Evolutionary conservation across 92 coral and sea anemone species (phyloP).

Genomic region (Ricordea florida): DNA sequence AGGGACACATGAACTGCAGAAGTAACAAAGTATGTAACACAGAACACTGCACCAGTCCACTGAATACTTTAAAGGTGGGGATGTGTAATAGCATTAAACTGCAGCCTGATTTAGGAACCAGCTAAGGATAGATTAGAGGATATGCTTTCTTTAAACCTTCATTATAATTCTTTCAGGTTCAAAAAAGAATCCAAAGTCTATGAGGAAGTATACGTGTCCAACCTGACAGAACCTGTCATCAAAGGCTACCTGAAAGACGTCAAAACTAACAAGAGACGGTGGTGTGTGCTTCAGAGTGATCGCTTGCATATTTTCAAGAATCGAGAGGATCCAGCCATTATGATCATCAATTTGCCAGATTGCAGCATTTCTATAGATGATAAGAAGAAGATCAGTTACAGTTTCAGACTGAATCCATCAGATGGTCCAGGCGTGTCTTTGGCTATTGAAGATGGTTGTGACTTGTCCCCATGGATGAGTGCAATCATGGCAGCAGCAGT

Average conservation of each 20-base stretch:
- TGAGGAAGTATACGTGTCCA: slow-evolving; percentile 71
- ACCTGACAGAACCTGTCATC: slow-evolving; percentile 75
- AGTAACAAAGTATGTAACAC: no score
- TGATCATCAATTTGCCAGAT: slow-evolving; percentile 78
- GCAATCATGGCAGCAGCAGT: slow-evolving; percentile 98
- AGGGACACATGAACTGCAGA: no score
- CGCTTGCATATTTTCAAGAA: slow-evolving; percentile 88
- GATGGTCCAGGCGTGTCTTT: slow-evolving; percentile 80
- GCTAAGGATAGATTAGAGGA: no score
- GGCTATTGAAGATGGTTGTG: slow-evolving; percentile 95
- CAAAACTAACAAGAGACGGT: slow-evolving; percentile 78
- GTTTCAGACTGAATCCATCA: slow-evolving; percentile 71
- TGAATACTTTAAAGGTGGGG: no score
- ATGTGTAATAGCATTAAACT: not conserved
- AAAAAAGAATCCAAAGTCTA: slow-evolving; percentile 72
- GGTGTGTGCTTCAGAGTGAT: slow-evolving; percentile 92
- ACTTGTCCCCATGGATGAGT: slow-evolving; percentile 99
- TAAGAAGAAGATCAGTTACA: slow-evolving; percentile 86
- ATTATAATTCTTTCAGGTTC: slow-evolving; percentile 38
- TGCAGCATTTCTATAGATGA: slow-evolving; percentile 90
- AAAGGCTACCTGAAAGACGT: slow-evolving; percentile 90
- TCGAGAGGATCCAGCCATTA: slow-evolving; percentile 85
- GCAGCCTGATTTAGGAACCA: not conserved
- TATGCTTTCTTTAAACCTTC: not conserved
- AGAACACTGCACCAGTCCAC: no score